Evolutionary conservation across 2,888 invertebrate species (phyloP).

Genomic region (Chrysolina oricalcia): DNA sequence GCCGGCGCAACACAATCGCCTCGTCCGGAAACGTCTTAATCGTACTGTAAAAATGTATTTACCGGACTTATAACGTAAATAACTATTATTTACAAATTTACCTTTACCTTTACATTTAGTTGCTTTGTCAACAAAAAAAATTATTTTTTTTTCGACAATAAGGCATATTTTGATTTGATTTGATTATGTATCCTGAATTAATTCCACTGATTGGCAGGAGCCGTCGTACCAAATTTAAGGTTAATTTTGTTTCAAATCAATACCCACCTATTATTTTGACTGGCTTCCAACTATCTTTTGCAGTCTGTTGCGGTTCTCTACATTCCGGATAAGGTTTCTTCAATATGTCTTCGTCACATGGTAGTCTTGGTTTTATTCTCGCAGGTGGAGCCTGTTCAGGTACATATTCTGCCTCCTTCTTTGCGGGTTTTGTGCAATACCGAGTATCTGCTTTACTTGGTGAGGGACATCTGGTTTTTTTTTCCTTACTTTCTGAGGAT

Average conservation of each 20-base stretch:
- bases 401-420: background rate
- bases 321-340: slow-evolving; percentile 5
- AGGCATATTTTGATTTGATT: no score
- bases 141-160: no score
- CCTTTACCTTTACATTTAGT: no score
- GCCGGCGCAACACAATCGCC: no score
- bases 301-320: slow-evolving; percentile 35
- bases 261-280: slow-evolving; percentile 49
- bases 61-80: no score
- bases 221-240: background rate
- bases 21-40: no score
- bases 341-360: background rate
- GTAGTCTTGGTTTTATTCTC: background rate
- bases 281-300: slow-evolving; percentile 43
- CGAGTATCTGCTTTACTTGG: slow-evolving; percentile 12
- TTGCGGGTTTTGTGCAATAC: slow-evolving; percentile 5
- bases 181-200: no score
- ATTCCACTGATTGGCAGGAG: background rate
- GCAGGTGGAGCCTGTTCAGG: slow-evolving; percentile 8
- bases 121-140: no score
- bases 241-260: background rate
- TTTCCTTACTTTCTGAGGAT: background rate
- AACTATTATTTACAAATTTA: no score
- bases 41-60: no score
- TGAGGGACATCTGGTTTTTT: background rate